Base-by-base conservation (phyloP, 1,140 invertebrate genomes). In the Drosophila persimilis region DNA sequence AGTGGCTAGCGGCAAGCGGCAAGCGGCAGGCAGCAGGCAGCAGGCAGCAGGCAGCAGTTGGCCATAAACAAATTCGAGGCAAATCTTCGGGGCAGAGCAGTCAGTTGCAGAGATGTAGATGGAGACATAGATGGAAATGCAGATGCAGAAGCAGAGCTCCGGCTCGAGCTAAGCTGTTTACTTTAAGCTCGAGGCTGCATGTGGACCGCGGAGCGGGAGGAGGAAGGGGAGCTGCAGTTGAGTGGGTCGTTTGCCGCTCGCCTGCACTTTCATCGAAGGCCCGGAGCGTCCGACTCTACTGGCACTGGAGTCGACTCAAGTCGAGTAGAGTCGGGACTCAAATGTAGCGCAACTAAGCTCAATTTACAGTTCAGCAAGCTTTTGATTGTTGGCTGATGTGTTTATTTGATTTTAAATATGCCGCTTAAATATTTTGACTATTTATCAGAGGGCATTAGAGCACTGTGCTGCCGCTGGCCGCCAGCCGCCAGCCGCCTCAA, bases 341-440 rank as follows among this genome's bases (percentile, higher is more conserved):
- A 85, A 86, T 88, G 75, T 71, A 86, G 71, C 78, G 69, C 66
- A 81, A 78, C 77, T 88, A 88, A 85, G 81, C 81, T 88, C 70
- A 71, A 67, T 88, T 86, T 88, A 88, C 81, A 88, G 83, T 81
- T 77, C 69, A 70, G 83, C 77, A 78, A 88, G 80, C 83, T 75
- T 85, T 78, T 85, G 83, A 85, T 85, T 77, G 81, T 66, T 65
- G 83, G 64, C 57, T 88, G 77, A 86, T 85, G 81, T 88, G 81
- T 85, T 85, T 85, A 85, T 85, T 85, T 85, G 81, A 85, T 86
- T 85, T 85, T 85, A 85, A 85, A 85, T 85, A 88, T 85, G 75
- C 83, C 81, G 79, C 83, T 85, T 78, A 85, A 85, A 86, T 85
- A 85, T 81, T 88, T 77, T 73, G 80, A 76, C 73, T 74, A 80